A percentile compares a stretch with the other conserved stretches of the same genome.
Conservation (phyloP, 1,140 invertebrate species). For the Diabrotica virgifera region DNA sequence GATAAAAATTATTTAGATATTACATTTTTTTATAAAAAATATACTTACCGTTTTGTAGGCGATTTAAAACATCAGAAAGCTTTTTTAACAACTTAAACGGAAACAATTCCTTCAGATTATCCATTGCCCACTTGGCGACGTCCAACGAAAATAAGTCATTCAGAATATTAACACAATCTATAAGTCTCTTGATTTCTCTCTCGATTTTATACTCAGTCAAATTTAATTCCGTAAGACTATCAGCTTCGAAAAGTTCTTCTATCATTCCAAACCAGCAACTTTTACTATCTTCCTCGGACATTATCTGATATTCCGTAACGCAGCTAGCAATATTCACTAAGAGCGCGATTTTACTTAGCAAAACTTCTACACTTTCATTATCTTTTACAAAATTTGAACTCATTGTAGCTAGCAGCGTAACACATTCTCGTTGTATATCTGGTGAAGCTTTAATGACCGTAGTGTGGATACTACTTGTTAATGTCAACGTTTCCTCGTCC, state of each 20-base stretch:
- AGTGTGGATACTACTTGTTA: too few species aligned
- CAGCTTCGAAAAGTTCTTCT: constrained; percentile 16
- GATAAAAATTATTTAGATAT: background rate
- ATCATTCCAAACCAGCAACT: constrained; percentile 18
- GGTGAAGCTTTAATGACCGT: too few species aligned
- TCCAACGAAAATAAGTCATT: constrained; percentile 26
- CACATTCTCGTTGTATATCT: too few species aligned
- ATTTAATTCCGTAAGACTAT: constrained; percentile 7
- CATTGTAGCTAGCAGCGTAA: too few species aligned
- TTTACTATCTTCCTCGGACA: constrained; percentile 20
- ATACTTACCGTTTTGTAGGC: constrained; percentile 27
- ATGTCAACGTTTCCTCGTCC: constrained; percentile 12
- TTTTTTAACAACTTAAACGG: constrained; percentile 24
- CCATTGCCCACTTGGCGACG: constrained; percentile 19
- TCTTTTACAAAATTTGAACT: too few species aligned
- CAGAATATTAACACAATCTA: constrained; percentile 15
- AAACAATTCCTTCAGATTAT: constrained; percentile 25
- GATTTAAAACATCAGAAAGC: constrained; percentile 26
- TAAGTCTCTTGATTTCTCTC: constrained; percentile 20
- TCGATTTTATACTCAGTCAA: constrained; percentile 20
- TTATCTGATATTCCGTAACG: constrained; percentile 22
- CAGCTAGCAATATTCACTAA: constrained; percentile 27
- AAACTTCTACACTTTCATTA: constrained; percentile 9
- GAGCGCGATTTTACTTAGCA: constrained; percentile 23
- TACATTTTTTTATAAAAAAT: background rate